Evolutionary conservation across 2,888 invertebrate genomes (phyloP).

Genomic region (Eretmocerus hayati): DNA sequence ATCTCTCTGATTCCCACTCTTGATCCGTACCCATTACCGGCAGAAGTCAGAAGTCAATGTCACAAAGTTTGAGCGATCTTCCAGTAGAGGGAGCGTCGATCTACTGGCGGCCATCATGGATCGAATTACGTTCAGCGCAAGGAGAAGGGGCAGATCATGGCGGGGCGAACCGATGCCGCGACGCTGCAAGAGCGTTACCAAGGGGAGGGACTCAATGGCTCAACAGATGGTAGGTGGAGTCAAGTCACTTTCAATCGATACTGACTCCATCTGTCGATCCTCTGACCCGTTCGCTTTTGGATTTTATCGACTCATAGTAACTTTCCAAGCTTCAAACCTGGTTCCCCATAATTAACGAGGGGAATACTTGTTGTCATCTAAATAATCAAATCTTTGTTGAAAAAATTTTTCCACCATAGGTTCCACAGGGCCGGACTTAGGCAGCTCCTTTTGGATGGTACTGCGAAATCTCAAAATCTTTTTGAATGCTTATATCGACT

Average conservation of each 20-base stretch:
- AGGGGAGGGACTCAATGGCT: conserved; percentile 30
- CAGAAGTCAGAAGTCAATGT: background rate
- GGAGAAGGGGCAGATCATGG: conserved; percentile 22
- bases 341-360: too few species aligned
- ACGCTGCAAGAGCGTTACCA: background rate
- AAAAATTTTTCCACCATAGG: too few species aligned
- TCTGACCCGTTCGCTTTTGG: background rate
- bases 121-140: conserved; percentile 27
- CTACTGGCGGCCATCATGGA: conserved; percentile 38
- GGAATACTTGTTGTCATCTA: too few species aligned
- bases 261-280: conserved; percentile 14
- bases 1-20: too few species aligned
- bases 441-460: too few species aligned
- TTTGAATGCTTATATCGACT: too few species aligned
- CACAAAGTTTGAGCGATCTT: background rate
- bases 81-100: conserved; percentile 7
- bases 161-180: background rate
- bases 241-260: conserved; percentile 12
- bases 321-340: too few species aligned
- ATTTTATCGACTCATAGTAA: conserved; percentile 16
- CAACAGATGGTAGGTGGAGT: conserved; percentile 31
- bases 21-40: conserved; percentile 11
- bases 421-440: too few species aligned
- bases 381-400: too few species aligned
- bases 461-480: too few species aligned